Evolutionary conservation across 2,113 vertebrate species (phyloP).

Genomic region (Boleophthalmus pectinirostris): DNA sequence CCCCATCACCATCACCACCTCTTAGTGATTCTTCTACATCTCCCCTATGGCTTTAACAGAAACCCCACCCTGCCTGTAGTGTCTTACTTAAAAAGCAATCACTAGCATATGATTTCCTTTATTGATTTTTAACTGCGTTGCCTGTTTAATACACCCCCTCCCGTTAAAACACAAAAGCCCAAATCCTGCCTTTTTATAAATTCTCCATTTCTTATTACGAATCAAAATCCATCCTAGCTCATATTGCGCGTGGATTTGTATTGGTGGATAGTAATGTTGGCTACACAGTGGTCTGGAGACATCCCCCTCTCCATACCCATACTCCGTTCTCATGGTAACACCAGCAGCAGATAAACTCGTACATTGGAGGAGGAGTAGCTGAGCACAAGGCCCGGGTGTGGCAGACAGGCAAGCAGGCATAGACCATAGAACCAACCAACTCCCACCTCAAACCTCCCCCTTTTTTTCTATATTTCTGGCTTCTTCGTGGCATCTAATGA

Average conservation of each 20-base stretch:
- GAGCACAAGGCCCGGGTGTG: conserved; percentile 64
- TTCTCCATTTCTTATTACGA: not conserved
- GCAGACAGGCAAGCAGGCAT: conserved; percentile 48
- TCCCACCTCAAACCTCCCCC: not conserved
- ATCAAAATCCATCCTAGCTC: not conserved
- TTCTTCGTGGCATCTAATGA: conserved; percentile 32
- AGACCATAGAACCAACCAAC: conserved; percentile 34
- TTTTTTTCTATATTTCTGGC: not conserved
- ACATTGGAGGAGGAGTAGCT: conserved; percentile 55
- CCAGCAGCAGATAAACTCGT: conserved; percentile 69
- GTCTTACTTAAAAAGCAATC: conserved; percentile 59
- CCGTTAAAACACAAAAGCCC: not conserved
- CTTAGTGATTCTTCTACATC: conserved; percentile 54
- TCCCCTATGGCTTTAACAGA: conserved; percentile 49
- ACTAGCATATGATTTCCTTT: conserved; percentile 54
- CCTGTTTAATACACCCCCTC: conserved; percentile 2
- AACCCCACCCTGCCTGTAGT: conserved; percentile 75
- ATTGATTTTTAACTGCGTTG: conserved; percentile 11
- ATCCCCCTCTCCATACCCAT: conserved; percentile 47
- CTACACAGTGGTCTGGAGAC: conserved; percentile 56
- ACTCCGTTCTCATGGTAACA: conserved; percentile 82
- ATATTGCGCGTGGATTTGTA: not conserved
- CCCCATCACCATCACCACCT: conserved; percentile 54
- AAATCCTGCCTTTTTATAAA: not conserved
- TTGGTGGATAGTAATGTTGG: not conserved